Evolutionary conservation across 1,140 invertebrate genomes (phyloP).

Genomic region (Ceratina japonica): DNA sequence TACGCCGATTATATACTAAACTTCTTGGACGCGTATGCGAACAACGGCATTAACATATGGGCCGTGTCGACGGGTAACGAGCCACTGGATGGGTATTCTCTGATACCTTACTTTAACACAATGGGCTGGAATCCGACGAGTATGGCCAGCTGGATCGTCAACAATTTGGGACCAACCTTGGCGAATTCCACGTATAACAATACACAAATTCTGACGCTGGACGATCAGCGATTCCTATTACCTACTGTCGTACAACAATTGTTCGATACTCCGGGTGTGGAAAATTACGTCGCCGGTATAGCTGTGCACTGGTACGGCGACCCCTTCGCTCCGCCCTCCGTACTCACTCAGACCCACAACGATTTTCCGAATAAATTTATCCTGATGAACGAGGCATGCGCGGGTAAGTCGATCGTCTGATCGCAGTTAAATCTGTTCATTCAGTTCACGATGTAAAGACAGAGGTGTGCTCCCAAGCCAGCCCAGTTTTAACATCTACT

Average conservation of each 20-base stretch:
- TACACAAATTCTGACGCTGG: slow-evolving; percentile 84
- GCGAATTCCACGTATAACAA: slow-evolving; percentile 80
- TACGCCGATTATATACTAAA: slow-evolving; percentile 91
- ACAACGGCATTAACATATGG: slow-evolving; percentile 81
- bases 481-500: no score
- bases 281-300: slow-evolving; percentile 82
- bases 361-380: slow-evolving; percentile 86
- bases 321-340: slow-evolving; percentile 76
- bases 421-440: no score
- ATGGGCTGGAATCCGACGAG: slow-evolving; percentile 84
- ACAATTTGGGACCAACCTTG: slow-evolving; percentile 86
- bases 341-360: slow-evolving; percentile 81
- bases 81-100: slow-evolving; percentile 81
- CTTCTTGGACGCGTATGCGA: slow-evolving; percentile 81
- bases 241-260: slow-evolving; percentile 78
- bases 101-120: slow-evolving; percentile 82
- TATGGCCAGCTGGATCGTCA: slow-evolving; percentile 82
- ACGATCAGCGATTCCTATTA: slow-evolving; percentile 86
- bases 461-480: no score
- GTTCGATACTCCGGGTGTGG: slow-evolving; percentile 16
- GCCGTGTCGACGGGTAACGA: slow-evolving; percentile 85
- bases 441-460: no score
- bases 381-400: slow-evolving; percentile 89
- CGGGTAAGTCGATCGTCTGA: slow-evolving; percentile 75
- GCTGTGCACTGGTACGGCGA: slow-evolving; percentile 87